Base-by-base conservation (phyloP, 2,113 vertebrate genomes). In the Pituophis catenifer region DNA sequence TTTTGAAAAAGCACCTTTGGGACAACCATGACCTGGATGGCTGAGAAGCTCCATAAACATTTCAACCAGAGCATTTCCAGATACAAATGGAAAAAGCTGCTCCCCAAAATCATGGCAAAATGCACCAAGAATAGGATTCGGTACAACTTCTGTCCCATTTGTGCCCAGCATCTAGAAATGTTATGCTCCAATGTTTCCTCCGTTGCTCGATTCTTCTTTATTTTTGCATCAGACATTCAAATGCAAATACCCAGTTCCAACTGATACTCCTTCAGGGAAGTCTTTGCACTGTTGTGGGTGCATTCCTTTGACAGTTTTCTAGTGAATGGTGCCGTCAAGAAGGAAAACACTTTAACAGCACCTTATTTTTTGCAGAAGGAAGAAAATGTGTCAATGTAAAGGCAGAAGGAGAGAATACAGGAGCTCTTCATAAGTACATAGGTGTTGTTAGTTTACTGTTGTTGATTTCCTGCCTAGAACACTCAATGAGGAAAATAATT, bases 281-380 rank as follows among this genome's bases (percentile, higher is more conserved):
- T 58, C 19, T 57, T 38, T 24, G 8, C 55, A 59, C 33, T 15
- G 38, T 12, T 24, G 55, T 59, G 55, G 48, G 55, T 29, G 3
- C 24, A 13, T 92, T 17, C 59, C 90, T 33, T 70, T 96, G 58
- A 94, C 94, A 94, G 91, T 21, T 95, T 94, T 96, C 92, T 93
- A 92, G 57, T 52, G 19, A 5, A 3, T 91, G 3, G 0, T 70
- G 0, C 44, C 93, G 81, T 38, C 90, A 93, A 92, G 87, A 91
- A 88, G 95, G 38, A 12, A 57, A 93, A 38, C 81, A 89, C 94
- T 94, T 96, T 44, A 95, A 96, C 24, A 95, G n/a, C 19, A 88
- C 90, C 93, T 94, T 15, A 7, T 57, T 87, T 95, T 81, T 95
- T 95, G 50, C 93, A 92, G 94, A 26, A 88, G 94, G 94, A 89